Conservation (phyloP, 1,140 invertebrate genomes). For the Euura saliciscinereae region DNA sequence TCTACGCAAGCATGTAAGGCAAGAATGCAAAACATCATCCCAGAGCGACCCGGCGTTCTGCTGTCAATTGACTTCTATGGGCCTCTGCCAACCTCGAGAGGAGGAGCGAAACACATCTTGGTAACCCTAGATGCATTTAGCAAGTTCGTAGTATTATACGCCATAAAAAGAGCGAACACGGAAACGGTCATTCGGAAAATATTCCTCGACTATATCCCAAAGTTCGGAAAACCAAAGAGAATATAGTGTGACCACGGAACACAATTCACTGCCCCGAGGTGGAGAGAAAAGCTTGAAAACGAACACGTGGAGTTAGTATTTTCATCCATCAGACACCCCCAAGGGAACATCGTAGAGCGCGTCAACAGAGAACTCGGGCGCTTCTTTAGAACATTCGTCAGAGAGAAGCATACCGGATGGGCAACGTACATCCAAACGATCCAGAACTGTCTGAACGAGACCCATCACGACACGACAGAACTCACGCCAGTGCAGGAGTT, state of each 20-base stretch:
- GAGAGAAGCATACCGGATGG: conserved; percentile 47
- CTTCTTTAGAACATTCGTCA: conserved; percentile 32
- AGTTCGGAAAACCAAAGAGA: conserved; percentile 44
- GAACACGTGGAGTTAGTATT: conserved; percentile 14
- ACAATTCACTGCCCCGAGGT: conserved; percentile 6
- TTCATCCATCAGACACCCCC: conserved; percentile 17
- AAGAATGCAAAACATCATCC: too few species aligned
- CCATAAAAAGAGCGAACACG: conserved; percentile 4
- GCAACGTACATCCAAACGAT: conserved; percentile 12
- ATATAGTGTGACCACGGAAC: conserved; percentile 47
- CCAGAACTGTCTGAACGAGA: too few species aligned
- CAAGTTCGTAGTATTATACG: conserved; percentile 20
- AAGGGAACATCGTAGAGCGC: conserved; percentile 22
- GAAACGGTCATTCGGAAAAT: conserved; percentile 11
- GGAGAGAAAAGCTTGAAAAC: conserved; percentile 9
- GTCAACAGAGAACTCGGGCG: conserved; percentile 19
- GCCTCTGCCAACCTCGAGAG: too few species aligned
- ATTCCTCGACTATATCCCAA: conserved; percentile 36
- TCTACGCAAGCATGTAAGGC: too few species aligned
- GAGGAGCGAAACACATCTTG: too few species aligned
- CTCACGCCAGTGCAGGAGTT: too few species aligned
- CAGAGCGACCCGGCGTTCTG: too few species aligned
- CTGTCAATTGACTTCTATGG: too few species aligned
- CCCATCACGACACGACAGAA: too few species aligned
- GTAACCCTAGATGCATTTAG: neutral